These are phyloP conservation scores for Dynastes hyllus DNA, from an alignment of 2,888 invertebrate genomes.

Conservation along the genomic window DNA sequence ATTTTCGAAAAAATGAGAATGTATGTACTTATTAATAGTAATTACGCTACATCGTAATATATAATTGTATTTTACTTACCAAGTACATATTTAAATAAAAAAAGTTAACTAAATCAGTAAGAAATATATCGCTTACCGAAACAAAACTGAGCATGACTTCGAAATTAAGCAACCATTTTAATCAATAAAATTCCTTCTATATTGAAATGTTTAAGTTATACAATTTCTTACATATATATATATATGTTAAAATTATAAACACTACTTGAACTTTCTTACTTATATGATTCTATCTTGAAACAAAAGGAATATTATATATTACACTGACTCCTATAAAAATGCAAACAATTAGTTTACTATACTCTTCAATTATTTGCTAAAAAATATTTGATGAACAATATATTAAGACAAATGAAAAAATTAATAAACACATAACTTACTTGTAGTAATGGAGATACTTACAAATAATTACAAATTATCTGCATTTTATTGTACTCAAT, in stretches of 20 bases:
- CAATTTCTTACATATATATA: slow-evolving; percentile 53
- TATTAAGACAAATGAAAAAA: slow-evolving; percentile 20
- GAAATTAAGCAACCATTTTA: slow-evolving; percentile 44
- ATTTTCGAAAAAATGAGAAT: slow-evolving; percentile 16
- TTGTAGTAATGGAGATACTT: slow-evolving; percentile 31
- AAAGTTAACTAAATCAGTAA: slow-evolving; percentile 38
- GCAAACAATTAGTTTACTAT: slow-evolving; percentile 51
- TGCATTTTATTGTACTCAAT: slow-evolving; percentile 26
- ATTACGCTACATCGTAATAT: slow-evolving; percentile 33
- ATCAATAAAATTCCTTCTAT: slow-evolving; percentile 54
- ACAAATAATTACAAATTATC: slow-evolving; percentile 41
- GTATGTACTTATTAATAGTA: slow-evolving; percentile 24
- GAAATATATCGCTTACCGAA: slow-evolving; percentile 12
- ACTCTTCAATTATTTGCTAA: slow-evolving; percentile 24
- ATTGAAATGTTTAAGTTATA: slow-evolving; percentile 54
- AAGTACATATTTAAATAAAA: slow-evolving; percentile 42
- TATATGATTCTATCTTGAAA: slow-evolving; percentile 51
- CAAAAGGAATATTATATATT: slow-evolving; percentile 50
- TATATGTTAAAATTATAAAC: slow-evolving; percentile 53
- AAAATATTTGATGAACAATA: slow-evolving; percentile 18
- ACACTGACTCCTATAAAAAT: slow-evolving; percentile 55
- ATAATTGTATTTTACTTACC: slow-evolving; percentile 46
- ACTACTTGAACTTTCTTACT: slow-evolving; percentile 51
- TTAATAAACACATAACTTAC: slow-evolving; percentile 29
- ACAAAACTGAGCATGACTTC: slow-evolving; percentile 11